These are phyloP conservation scores for Holcopasites calliopsidis DNA, from an alignment of 1,140 invertebrate genomes.

Conservation along the genomic window DNA sequence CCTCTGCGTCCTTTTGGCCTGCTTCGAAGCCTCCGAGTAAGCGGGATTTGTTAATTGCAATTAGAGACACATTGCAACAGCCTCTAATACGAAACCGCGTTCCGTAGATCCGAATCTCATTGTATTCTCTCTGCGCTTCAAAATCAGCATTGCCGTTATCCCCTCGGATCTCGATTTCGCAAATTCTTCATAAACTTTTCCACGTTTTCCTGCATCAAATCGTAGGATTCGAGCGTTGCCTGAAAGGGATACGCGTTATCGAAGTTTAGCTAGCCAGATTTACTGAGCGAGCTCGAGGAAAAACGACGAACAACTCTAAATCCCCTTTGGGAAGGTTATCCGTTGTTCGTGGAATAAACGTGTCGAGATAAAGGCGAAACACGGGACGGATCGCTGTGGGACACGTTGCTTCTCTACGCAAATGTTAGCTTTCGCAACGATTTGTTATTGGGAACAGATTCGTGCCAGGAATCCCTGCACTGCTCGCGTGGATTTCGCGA, in stretches of 20 bases:
- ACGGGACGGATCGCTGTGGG: not conserved
- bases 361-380: slow-evolving; percentile 28
- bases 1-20: not conserved
- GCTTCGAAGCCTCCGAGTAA: not conserved
- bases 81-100: not conserved
- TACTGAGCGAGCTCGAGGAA: not conserved
- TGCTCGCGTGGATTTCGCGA: slow-evolving; percentile 1
- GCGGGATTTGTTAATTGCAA: slow-evolving; percentile 14
- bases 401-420: not conserved
- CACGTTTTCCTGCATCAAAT: not conserved
- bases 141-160: not conserved
- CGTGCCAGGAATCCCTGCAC: slow-evolving; percentile 11
- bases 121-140: not conserved
- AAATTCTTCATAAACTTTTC: not conserved
- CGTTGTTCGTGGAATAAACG: slow-evolving; percentile 3
- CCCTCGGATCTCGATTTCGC: not conserved
- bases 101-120: not conserved
- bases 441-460: not conserved
- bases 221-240: too few species aligned
- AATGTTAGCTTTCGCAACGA: slow-evolving; percentile 7
- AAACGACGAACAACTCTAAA: not conserved
- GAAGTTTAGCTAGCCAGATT: slow-evolving; percentile 21
- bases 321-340: not conserved
- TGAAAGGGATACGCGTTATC: slow-evolving; percentile 11
- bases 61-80: slow-evolving; percentile 3